These are phyloP conservation scores for Caerostris extrusa DNA, from an alignment of 1,140 invertebrate species.

Conservation along the genomic window DNA sequence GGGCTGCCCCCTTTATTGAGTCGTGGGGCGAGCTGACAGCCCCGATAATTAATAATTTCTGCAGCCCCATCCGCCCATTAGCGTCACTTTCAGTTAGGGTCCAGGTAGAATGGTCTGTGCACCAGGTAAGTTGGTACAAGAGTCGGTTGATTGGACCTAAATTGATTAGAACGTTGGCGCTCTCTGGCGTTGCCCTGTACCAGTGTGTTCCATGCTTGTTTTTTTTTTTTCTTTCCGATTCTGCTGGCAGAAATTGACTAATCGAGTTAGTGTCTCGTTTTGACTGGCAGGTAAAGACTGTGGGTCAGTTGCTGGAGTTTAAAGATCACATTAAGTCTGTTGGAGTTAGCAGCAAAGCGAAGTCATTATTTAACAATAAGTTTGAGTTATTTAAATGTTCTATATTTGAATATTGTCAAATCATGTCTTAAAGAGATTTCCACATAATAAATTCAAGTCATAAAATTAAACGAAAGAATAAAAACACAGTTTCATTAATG, in stretches of 20 bases:
- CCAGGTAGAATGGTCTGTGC: background rate
- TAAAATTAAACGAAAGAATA: too few relatives aligned
- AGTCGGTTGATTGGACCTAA: background rate
- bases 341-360: too few relatives aligned
- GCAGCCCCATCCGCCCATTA: constrained; percentile 8
- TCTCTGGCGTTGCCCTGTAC: background rate
- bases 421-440: too few relatives aligned
- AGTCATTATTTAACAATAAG: too few relatives aligned
- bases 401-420: too few relatives aligned
- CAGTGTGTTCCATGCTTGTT: too few relatives aligned
- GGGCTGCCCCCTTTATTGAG: background rate
- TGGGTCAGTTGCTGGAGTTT: too few relatives aligned
- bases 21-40: constrained; percentile 12
- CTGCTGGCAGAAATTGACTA: background rate
- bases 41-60: constrained; percentile 32
- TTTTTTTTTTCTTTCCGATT: background rate
- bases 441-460: too few relatives aligned
- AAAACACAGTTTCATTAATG: too few relatives aligned
- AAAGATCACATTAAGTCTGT: too few relatives aligned
- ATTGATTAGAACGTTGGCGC: background rate
- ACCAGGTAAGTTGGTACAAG: background rate
- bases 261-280: background rate
- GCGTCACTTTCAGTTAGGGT: constrained; percentile 9
- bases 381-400: too few relatives aligned
- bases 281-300: too few relatives aligned